These are phyloP conservation scores for Pandemis heparana DNA, from an alignment of 2,888 invertebrate genomes.

Conservation along the genomic window DNA sequence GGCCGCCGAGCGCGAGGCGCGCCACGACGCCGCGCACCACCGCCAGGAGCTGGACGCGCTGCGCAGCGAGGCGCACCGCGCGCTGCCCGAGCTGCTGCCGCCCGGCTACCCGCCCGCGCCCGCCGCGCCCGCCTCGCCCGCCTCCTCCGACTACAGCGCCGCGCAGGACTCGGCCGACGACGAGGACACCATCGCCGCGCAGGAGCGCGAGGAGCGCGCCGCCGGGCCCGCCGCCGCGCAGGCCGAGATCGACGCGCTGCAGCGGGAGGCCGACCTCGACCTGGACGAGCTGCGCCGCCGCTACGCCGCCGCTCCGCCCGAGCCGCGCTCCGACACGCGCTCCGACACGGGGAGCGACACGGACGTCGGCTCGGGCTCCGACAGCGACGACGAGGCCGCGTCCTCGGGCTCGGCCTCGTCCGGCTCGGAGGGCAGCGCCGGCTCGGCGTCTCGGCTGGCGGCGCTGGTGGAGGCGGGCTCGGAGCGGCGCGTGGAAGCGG, in stretches of 20 bases:
- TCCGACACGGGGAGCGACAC: no score
- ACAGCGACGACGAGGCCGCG: no score
- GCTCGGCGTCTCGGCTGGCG: constrained; percentile 50
- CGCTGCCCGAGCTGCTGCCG: constrained; percentile 95
- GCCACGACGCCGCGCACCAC: constrained; percentile 80
- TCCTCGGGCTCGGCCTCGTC: neutral
- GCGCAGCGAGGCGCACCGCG: constrained; percentile 95
- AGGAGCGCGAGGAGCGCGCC: constrained; percentile 88
- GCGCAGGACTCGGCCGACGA: constrained; percentile 89
- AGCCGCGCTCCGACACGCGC: constrained; percentile 31
- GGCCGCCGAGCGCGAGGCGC: constrained; percentile 91
- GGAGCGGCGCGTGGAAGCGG: constrained; percentile 94
- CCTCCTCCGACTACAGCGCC: constrained; percentile 89
- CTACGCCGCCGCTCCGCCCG: constrained; percentile 74
- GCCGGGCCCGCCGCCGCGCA: constrained; percentile 69
- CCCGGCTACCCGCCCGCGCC: constrained; percentile 91
- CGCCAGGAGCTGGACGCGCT: constrained; percentile 93
- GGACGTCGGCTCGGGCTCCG: constrained; percentile 46
- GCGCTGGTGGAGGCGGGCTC: constrained; percentile 69
- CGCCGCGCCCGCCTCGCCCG: constrained; percentile 88
- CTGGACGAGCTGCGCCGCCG: constrained; percentile 92
- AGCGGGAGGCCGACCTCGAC: constrained; percentile 92
- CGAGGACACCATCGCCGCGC: constrained; percentile 74
- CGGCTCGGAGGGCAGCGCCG: constrained; percentile 61
- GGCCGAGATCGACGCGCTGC: constrained; percentile 90